Conservation (phyloP, 2,888 invertebrate genomes). For the Sycophila texana region DNA sequence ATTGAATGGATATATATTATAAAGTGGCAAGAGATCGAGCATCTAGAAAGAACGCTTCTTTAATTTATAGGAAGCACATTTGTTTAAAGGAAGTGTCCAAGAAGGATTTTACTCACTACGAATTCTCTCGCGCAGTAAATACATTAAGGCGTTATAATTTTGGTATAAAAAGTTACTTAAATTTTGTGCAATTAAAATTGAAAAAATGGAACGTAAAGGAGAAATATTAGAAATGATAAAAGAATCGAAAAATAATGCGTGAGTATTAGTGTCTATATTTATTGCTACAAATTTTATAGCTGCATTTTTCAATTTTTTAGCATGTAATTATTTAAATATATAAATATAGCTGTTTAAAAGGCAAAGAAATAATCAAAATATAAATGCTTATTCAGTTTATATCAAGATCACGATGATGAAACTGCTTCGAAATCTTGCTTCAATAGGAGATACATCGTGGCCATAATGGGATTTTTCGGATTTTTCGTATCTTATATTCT, state of each 20-base stretch:
- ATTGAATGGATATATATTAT: too few species aligned
- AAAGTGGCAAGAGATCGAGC: too few species aligned
- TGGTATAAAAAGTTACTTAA: not conserved
- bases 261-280: slow-evolving; percentile 21
- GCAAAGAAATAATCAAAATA: not conserved
- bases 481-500: slow-evolving; percentile 90
- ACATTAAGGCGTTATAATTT: not conserved
- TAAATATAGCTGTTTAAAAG: not conserved
- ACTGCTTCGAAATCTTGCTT: slow-evolving; percentile 85
- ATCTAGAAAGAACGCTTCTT: too few species aligned
- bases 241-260: slow-evolving; percentile 16
- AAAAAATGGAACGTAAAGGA: not conserved
- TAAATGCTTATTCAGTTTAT: not conserved
- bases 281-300: too few species aligned
- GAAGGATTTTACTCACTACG: too few species aligned
- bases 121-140: too few species aligned
- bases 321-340: too few species aligned
- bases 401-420: slow-evolving; percentile 61
- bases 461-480: slow-evolving; percentile 87
- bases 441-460: slow-evolving; percentile 85
- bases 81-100: too few species aligned
- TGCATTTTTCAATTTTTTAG: too few species aligned
- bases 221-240: slow-evolving; percentile 8
- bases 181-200: not conserved
- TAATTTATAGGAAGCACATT: too few species aligned